Evolutionary conservation across 2,888 invertebrate species (phyloP).

Genomic region (Sarcophaga caerulescens): DNA sequence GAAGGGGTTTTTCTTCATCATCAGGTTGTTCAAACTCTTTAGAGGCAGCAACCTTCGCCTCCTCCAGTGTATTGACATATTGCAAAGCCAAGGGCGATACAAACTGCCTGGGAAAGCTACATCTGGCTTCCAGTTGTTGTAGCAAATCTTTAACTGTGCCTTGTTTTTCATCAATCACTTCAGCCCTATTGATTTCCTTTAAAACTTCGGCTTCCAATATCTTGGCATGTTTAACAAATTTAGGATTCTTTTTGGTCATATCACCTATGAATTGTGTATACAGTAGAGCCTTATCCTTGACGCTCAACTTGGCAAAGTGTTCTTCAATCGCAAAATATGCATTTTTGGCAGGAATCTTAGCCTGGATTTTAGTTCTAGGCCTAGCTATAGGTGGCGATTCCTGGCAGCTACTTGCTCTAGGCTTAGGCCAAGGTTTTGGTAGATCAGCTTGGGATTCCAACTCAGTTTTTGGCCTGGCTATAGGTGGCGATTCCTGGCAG

Average conservation of each 20-base stretch:
- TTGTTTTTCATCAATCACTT: conserved; percentile 67
- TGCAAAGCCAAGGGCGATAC: conserved; percentile 32
- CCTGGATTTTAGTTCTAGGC: conserved; percentile 71
- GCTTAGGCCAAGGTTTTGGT: no score
- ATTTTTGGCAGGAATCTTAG: no score
- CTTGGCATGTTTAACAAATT: conserved; percentile 66
- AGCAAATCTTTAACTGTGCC: conserved; percentile 74
- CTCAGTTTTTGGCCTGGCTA: no score
- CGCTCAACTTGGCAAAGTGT: conserved; percentile 75
- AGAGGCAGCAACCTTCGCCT: background rate
- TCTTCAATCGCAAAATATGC: conserved; percentile 76
- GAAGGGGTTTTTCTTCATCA: conserved; percentile 64
- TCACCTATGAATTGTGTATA: conserved; percentile 77
- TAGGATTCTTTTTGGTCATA: conserved; percentile 74
- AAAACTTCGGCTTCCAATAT: conserved; percentile 60
- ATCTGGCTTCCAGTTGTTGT: conserved; percentile 74
- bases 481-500: conserved; percentile 77
- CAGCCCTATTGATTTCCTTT: conserved; percentile 61
- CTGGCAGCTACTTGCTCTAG: no score
- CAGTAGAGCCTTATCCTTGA: conserved; percentile 77
- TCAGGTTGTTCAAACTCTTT: conserved; percentile 43
- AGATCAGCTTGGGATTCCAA: no score
- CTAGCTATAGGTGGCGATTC: conserved; percentile 59
- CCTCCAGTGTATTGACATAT: background rate
- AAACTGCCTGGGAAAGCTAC: conserved; percentile 27